A percentile compares a stretch with the other conserved stretches of the same genome.
phyloP scores from a whole-genome alignment of 1,140 invertebrate genomes.

The Tribolium madens region DNA sequence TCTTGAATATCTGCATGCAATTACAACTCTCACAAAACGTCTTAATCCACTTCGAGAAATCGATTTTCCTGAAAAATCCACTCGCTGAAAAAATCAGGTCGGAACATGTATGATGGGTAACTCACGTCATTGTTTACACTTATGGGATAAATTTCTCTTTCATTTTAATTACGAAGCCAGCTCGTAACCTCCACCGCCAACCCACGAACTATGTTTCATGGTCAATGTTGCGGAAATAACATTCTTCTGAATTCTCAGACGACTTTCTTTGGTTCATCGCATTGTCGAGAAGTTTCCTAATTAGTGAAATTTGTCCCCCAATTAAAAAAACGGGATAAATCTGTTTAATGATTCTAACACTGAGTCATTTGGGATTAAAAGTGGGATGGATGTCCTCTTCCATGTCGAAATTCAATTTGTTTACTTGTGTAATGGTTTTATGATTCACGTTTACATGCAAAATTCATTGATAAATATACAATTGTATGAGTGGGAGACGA shows the following conservation, averaged over 20 bases:
- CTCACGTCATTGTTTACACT: constrained; percentile 14
- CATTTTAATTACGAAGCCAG: constrained; percentile 8
- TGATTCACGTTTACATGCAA: constrained; percentile 30
- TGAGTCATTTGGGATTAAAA: constrained; percentile 17
- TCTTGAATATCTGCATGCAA: neutral
- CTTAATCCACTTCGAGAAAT: neutral
- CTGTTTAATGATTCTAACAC: constrained; percentile 9
- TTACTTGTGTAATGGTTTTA: constrained; percentile 17
- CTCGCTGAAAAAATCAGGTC: neutral
- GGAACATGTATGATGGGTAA: neutral
- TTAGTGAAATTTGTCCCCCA: neutral
- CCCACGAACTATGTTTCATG: constrained; percentile 23
- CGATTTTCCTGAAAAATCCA: neutral
- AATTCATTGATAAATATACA: constrained; percentile 25
- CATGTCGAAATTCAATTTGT: constrained; percentile 33
- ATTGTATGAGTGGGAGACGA: neutral
- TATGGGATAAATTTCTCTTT: constrained; percentile 36
- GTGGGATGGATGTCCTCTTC: neutral
- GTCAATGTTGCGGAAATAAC: constrained; percentile 28
- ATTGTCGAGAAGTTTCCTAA: neutral
- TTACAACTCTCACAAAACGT: constrained; percentile 8
- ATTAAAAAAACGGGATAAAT: constrained; percentile 4
- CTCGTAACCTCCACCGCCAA: neutral
- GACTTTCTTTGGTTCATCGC: constrained; percentile 25
- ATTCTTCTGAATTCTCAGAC: constrained; percentile 12